A percentile compares a stretch with the other conserved stretches of the same genome.
Evolutionary conservation across 2,113 vertebrate species (phyloP).

Genomic region (Platichthys flesus): DNA sequence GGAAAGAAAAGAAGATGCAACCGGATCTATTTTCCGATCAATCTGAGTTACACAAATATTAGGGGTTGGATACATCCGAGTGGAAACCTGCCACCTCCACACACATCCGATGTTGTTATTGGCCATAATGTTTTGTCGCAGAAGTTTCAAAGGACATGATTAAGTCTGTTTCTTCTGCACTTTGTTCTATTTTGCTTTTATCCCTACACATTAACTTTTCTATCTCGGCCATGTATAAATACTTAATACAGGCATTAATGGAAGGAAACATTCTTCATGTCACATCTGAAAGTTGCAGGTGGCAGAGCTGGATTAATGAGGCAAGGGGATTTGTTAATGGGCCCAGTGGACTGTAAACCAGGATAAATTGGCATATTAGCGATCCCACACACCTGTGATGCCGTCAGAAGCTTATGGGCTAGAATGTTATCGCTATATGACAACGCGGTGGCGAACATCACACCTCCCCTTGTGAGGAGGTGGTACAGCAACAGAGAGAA

Average conservation of each 20-base stretch:
- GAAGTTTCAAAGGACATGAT: neutral
- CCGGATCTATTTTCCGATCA: neutral
- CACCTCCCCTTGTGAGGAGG: slow-evolving; percentile 20
- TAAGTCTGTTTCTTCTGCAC: neutral
- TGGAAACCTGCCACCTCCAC: neutral
- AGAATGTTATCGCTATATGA: slow-evolving; percentile 2
- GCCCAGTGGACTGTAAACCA: slow-evolving; percentile 17
- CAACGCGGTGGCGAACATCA: slow-evolving; percentile 14
- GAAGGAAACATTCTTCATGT: neutral
- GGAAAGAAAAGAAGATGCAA: neutral
- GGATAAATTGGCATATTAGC: neutral
- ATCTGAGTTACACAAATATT: neutral
- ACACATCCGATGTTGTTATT: neutral
- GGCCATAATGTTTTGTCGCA: neutral
- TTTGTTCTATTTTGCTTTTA: neutral
- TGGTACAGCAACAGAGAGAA: slow-evolving; percentile 19
- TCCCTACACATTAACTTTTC: neutral
- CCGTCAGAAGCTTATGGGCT: slow-evolving; percentile 23
- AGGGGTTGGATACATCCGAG: neutral
- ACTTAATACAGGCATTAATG: neutral
- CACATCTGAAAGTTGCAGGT: slow-evolving; percentile 5
- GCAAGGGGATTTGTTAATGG: neutral
- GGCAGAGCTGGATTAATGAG: slow-evolving; percentile 19
- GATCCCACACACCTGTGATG: slow-evolving; percentile 8
- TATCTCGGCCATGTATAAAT: neutral